Percentiles rank a stretch among this genome's conserved stretches.
These are phyloP conservation scores for Burhinus oedicnemus DNA, from an alignment of 2,113 vertebrate species.

Conservation along the genomic window DNA sequence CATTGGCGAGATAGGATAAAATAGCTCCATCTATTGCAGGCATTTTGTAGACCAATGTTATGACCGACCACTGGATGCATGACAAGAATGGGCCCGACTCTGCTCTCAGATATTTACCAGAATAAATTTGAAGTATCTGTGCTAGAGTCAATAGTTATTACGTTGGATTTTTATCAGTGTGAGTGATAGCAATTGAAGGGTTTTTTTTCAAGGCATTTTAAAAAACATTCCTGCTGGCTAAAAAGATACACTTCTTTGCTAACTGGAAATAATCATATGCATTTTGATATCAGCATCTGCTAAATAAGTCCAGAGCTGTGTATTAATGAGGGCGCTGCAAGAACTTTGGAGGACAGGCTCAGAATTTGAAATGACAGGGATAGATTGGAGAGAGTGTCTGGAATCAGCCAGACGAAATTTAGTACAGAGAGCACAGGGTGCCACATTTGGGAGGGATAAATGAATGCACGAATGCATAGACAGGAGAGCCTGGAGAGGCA, in stretches of 20 bases:
- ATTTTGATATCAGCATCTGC: slow-evolving; percentile 63
- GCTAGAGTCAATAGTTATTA: slow-evolving; percentile 1
- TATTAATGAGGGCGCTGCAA: slow-evolving; percentile 60
- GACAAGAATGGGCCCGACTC: neutral
- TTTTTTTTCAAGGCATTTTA: neutral
- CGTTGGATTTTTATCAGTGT: slow-evolving; percentile 32
- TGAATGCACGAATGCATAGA: slow-evolving; percentile 36
- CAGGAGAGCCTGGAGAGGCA: slow-evolving; percentile 29
- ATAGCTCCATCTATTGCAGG: neutral
- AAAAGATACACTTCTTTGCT: slow-evolving; percentile 44
- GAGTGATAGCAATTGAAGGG: slow-evolving; percentile 1
- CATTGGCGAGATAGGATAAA: neutral
- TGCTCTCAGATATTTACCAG: neutral
- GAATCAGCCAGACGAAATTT: slow-evolving; percentile 38
- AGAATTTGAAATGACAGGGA: slow-evolving; percentile 24
- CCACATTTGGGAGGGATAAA: slow-evolving; percentile 39
- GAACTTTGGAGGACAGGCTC: slow-evolving; percentile 45
- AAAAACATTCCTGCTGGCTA: neutral
- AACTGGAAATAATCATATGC: slow-evolving; percentile 51
- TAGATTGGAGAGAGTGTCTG: neutral
- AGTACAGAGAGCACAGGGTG: slow-evolving; percentile 8
- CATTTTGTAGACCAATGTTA: neutral
- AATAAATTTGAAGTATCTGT: slow-evolving; percentile 14
- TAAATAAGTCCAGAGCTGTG: slow-evolving; percentile 39
- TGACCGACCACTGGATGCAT: neutral